Conservation (phyloP, 2,888 invertebrate species). For the Isotomurus palustris region DNA sequence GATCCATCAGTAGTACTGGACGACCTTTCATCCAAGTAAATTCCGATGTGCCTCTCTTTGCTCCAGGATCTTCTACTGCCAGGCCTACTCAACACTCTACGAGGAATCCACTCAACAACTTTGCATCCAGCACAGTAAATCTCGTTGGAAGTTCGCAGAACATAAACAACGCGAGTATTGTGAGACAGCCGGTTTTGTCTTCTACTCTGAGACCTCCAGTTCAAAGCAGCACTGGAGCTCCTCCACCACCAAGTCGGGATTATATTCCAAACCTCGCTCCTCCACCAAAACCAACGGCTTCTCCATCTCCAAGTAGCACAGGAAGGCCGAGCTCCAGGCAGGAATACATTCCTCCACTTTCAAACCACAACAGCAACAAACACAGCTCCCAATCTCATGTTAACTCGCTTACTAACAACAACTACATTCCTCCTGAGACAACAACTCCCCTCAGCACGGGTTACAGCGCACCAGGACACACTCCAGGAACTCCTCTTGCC, state of each 20-base stretch:
- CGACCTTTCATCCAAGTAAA: conserved; percentile 1
- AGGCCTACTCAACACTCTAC: background rate
- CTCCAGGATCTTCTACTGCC: conserved; percentile 3
- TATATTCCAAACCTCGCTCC: too few relatives aligned
- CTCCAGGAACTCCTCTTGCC: background rate
- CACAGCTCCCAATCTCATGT: too few relatives aligned
- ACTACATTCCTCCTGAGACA: too few relatives aligned
- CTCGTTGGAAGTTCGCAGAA: background rate
- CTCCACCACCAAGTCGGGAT: too few relatives aligned
- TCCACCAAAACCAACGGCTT: background rate
- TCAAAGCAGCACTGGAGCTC: too few relatives aligned
- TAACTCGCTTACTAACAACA: too few relatives aligned
- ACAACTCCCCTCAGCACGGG: background rate
- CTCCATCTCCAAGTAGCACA: background rate
- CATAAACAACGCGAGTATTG: background rate
- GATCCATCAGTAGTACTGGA: conserved; percentile 2
- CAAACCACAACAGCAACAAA: background rate
- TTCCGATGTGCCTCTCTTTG: background rate
- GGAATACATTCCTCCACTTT: conserved; percentile 3
- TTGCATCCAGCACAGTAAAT: background rate
- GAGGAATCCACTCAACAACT: too few relatives aligned
- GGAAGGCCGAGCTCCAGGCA: too few relatives aligned
- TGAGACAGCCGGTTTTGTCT: too few relatives aligned
- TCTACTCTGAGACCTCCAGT: too few relatives aligned
- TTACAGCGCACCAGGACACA: conserved; percentile 7